Base-by-base conservation (phyloP, 2,113 vertebrate genomes). In the Sturnus vulgaris region DNA sequence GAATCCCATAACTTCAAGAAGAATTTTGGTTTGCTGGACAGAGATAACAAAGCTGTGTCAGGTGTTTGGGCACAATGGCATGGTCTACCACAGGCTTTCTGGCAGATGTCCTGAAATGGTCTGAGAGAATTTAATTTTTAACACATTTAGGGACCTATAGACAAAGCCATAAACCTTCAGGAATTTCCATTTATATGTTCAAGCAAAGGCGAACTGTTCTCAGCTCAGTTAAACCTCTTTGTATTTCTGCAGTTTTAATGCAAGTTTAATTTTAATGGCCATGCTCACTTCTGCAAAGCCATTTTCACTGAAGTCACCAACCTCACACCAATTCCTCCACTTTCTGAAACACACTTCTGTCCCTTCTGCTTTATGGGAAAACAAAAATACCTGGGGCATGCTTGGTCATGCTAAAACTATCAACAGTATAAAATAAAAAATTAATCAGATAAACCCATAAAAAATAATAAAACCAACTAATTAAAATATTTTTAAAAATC, bases 401-500 rank as follows among this genome's bases (percentile, higher is more conserved):
- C 24, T 89, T 72, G 82, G 16, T 81, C 42, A 12, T 39, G 11
- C 18, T 75, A 52, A 42, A 92, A 52, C 5, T 53, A 27, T 55
- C 18, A 94, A 28, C 9, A 66, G 52, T 46, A 46, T 12, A 49
- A 80, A 56, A 13, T 42, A 42, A 42, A 42, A 42, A 25, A 52
- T n/a, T 35, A 31, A 22, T 52, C 3, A 42, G 78, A 53, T 35
- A 4, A 76, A n/a, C 13, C 0, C 8, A n/a, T 50, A 56, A 47
- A 14, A 14, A 6, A 24, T 30, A 44, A 77, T 31, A 39, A 83
- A 84, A 55, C 5, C 5, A 47, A 56, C 12, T 15, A 27, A 15
- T 25, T 33, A 18, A 57, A 50, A 25, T 8, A 31, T 17, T 40
- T 21, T 47, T 19, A 12, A 4, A 52, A 30, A 2, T 0, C 3